A percentile compares a stretch with the other conserved stretches of the same genome.
phyloP scores from a whole-genome alignment of 2,113 vertebrate genomes.

The Phaethornis superciliosus region DNA sequence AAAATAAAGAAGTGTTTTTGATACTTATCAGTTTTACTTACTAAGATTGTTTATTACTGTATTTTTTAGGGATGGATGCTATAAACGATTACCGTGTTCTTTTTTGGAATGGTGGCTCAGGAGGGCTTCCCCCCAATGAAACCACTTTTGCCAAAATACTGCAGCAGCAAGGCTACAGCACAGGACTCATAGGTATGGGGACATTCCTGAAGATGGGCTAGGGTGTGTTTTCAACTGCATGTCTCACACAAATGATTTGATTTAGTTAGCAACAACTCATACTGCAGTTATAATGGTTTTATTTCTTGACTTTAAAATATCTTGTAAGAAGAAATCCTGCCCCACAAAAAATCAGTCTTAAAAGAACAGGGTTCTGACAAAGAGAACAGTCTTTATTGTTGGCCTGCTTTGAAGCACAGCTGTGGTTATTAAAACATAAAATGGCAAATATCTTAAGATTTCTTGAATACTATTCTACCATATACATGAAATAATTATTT shows the following conservation, averaged over 20 bases:
- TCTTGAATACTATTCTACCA: not conserved
- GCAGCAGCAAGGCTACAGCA: constrained; percentile 70
- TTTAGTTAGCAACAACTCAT: not conserved
- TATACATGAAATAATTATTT: not conserved
- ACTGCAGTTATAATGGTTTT: not conserved
- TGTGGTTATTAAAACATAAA: not conserved
- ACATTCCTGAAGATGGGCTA: not conserved
- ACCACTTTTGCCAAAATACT: constrained; percentile 76
- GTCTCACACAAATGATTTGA: not conserved
- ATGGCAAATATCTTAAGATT: not conserved
- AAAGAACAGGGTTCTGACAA: not conserved
- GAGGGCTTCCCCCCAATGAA: constrained; percentile 75
- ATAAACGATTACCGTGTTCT: constrained; percentile 39
- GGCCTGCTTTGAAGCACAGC: not conserved
- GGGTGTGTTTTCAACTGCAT: not conserved
- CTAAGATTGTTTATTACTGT: not conserved
- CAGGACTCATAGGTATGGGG: constrained; percentile 74
- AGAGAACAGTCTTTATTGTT: not conserved
- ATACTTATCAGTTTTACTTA: not conserved
- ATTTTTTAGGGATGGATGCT: constrained; percentile 67
- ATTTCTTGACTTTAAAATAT: not conserved
- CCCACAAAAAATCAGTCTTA: not conserved
- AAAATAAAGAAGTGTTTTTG: not conserved
- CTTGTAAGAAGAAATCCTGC: not conserved
- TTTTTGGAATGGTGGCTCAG: constrained; percentile 63